Base-by-base conservation (phyloP, 1,140 invertebrate species). In the Phymastichus coffea region DNA sequence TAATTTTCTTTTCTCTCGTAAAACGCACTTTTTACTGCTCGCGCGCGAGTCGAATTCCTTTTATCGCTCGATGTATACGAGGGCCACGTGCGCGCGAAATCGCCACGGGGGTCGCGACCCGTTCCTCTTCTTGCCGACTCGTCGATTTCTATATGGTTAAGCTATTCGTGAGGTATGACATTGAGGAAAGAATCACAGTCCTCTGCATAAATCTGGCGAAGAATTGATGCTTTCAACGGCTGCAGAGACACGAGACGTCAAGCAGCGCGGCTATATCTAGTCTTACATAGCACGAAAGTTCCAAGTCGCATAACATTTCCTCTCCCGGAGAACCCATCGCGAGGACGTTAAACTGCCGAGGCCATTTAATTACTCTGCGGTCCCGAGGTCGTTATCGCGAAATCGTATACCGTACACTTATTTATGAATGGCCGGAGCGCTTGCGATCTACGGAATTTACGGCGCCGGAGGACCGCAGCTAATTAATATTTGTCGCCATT, bases 401-500 rank as follows among this genome's bases (percentile, higher is more conserved):
- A 75, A 75, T 73, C 72, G 63, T 73, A 69, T 65, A 68, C 68
- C 73, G 71, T 68, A 66, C 59, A 23, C 15, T 72, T 74, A 73
- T 78, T 77, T 76, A 77, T 71, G 69, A 72, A 72, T 68, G 73
- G 69, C 67, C 71, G 49, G 57, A 48, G 41, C 51, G 35, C 28
- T 37, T 25, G 17, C 35, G 49, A 28, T 2, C 47, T 54, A 4
- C 37, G 41, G 41, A 60, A 52, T 60, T 60, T 60, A 60, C 57
- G 49, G 40, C 23, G 40, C 20, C n/a, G n/a, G n/a, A n/a, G 30
- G 37, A 44, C 53, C 54, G 41, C 25, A 37, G 60, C 70, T 73
- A 76, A 77, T 77, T 78, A 76, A 75, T 78, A 77, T 73, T 78
- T 74, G 74, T 76, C 72, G 69, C 72, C 73, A 71, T 75, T 72